Evolutionary conservation across 2,888 invertebrate species (phyloP), one percentile per base, ranked within the genome.

Genomic region (Timema podura): DNA sequence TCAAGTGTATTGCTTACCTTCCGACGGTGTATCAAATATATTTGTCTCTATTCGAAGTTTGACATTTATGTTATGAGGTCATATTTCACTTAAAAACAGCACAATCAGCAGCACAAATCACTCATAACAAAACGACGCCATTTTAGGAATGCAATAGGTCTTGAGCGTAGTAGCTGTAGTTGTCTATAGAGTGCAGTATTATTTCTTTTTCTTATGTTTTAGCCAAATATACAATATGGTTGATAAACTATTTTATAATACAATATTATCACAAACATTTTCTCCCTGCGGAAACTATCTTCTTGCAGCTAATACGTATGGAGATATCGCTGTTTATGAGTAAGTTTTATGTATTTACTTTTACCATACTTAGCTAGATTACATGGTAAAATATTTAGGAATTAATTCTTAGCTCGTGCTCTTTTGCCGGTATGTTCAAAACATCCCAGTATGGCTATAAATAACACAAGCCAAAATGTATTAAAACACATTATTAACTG

Each of bases 231-330:
- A 68, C 47, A 72, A 65, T n/a, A 75, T 74, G 74, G 72, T 72
- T 10, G 73, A 74, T 78, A 90, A 89, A 83, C 84, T 85, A 68
- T 84, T 88, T 75, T 95, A 95, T 77, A 94, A 92, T 74, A 93
- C 93, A 51, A 87, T 95, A 65, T 84, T 93, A 73, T 88, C 90
- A 47, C 94, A 95, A 82, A 84, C 90, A 1, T 90, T 93, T 80
- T 94, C 95, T 0, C 89, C 91, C 0, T 93, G 93, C 79, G 92
- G 94, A 7, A 89, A 91, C 79, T 93, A 88, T 81, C 85, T 96
- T 68, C 84, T 91, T 70, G 90, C 91, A 74, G 93, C 93, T 16
- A 94, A 92, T 81, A 90, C 91, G 76, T 94, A 91, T 79, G 95
- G 96, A 6, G 89, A 91, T 78, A 85, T 96, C 68, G 91, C 92